Evolutionary conservation across 2,888 invertebrate genomes (phyloP).

Genomic region (Machimus rusticus): DNA sequence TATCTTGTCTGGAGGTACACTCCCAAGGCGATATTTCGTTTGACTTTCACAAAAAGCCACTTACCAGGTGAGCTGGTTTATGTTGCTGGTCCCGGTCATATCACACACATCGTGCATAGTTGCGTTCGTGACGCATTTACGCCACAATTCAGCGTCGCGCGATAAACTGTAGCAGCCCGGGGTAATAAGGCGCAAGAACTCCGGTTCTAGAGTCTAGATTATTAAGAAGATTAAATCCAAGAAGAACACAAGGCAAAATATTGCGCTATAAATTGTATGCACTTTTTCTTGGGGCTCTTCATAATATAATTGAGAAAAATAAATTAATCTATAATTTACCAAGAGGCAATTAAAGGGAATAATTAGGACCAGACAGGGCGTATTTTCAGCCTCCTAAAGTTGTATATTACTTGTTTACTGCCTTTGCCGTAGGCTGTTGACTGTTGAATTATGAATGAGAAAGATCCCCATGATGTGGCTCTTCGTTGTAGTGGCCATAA

Average conservation of each 20-base stretch:
- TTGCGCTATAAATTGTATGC: not conserved
- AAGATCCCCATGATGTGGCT: not conserved
- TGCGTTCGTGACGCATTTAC: not conserved
- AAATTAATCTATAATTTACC: not conserved
- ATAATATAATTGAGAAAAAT: not conserved
- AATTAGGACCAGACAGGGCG: not conserved
- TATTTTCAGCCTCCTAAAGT: not conserved
- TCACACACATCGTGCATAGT: not conserved
- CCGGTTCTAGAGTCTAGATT: not conserved
- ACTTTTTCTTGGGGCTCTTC: not conserved
- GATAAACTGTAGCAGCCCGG: not conserved
- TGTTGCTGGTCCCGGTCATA: not conserved
- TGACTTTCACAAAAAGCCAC: slow-evolving; percentile 20
- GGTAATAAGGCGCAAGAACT: not conserved
- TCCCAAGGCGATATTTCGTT: slow-evolving; percentile 13
- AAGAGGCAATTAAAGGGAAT: not conserved
- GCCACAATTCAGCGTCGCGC: not conserved
- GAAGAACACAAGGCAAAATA: not conserved
- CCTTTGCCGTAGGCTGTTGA: not conserved
- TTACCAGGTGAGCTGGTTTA: slow-evolving; percentile 11
- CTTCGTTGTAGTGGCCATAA: not conserved
- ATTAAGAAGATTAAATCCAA: not conserved
- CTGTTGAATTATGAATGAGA: not conserved
- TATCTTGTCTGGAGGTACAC: slow-evolving; percentile 3
- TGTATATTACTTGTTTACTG: not conserved